Conservation (phyloP, 2,797 vertebrate species). For the Danio jaintianensis region DNA sequence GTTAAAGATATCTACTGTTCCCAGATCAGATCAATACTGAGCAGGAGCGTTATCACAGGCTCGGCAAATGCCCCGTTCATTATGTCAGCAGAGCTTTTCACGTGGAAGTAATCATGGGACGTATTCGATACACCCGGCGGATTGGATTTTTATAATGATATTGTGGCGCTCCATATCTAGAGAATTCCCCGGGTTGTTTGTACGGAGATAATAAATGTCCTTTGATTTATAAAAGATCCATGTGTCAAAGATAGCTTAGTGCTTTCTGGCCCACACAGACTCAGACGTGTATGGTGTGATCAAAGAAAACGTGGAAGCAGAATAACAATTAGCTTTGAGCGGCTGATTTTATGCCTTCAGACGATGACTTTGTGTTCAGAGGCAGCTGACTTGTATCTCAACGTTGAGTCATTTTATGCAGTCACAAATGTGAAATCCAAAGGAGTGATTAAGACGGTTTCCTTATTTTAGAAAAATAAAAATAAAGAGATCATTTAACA, state of each 20-base stretch:
- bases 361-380: constrained; percentile 11
- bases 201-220: constrained; percentile 38
- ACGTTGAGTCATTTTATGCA: neutral
- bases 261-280: constrained; percentile 28
- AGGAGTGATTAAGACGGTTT: neutral
- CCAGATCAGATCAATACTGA: constrained; percentile 43
- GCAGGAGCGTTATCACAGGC: constrained; percentile 32
- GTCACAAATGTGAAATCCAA: neutral
- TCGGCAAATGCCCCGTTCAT: constrained; percentile 21
- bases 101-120: constrained; percentile 26
- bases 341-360: constrained; percentile 11
- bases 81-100: constrained; percentile 42
- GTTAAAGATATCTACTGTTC: constrained; percentile 48
- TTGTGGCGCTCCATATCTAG: constrained; percentile 21
- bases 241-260: constrained; percentile 36
- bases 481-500: no score
- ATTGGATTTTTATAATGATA: constrained; percentile 51
- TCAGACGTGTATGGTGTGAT: neutral
- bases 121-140: constrained; percentile 31
- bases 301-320: constrained; percentile 20
- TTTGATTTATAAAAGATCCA: constrained; percentile 46
- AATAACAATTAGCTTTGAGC: constrained; percentile 37
- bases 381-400: constrained; percentile 17
- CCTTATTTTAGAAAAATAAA: neutral
- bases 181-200: constrained; percentile 40